phyloP scores from a whole-genome alignment of 1,140 invertebrate genomes.

The Drosophila nigromelanica region DNA sequence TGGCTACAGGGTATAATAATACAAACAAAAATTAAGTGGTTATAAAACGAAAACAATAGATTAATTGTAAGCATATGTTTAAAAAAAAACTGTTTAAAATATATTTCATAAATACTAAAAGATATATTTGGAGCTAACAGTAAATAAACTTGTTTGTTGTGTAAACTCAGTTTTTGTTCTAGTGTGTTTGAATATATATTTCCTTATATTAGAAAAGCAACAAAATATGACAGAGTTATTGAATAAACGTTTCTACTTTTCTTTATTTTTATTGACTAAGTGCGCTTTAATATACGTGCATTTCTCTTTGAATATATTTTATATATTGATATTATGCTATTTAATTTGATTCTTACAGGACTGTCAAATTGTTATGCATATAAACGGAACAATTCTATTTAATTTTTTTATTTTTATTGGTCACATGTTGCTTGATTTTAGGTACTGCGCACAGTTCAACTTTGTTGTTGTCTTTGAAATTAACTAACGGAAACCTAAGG shows the following conservation, averaged over 20 bases:
- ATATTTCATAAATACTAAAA: not conserved
- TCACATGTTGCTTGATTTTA: constrained; percentile 73
- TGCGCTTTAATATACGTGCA: constrained; percentile 24
- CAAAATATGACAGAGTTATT: not conserved
- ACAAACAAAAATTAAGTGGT: not conserved
- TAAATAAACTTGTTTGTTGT: not conserved
- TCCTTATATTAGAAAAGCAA: not conserved
- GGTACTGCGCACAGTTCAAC: constrained; percentile 70
- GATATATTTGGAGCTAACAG: not conserved
- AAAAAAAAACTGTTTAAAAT: not conserved
- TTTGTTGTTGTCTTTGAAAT: constrained; percentile 68
- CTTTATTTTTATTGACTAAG: not conserved
- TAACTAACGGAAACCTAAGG: constrained; percentile 65
- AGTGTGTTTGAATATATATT: constrained; percentile 11
- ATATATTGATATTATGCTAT: constrained; percentile 1
- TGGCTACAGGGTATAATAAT: not conserved
- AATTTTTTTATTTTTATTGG: constrained; percentile 55
- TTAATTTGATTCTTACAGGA: constrained; percentile 12
- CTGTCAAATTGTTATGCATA: not conserved
- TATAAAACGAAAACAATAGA: not conserved
- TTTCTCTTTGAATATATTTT: constrained; percentile 3
- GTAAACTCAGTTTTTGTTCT: not conserved
- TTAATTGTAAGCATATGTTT: not conserved
- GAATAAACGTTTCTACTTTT: not conserved
- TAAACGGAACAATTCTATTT: constrained; percentile 28